Evolutionary conservation across 2,113 vertebrate genomes (phyloP).

Genomic region (Sturnira hondurensis): DNA sequence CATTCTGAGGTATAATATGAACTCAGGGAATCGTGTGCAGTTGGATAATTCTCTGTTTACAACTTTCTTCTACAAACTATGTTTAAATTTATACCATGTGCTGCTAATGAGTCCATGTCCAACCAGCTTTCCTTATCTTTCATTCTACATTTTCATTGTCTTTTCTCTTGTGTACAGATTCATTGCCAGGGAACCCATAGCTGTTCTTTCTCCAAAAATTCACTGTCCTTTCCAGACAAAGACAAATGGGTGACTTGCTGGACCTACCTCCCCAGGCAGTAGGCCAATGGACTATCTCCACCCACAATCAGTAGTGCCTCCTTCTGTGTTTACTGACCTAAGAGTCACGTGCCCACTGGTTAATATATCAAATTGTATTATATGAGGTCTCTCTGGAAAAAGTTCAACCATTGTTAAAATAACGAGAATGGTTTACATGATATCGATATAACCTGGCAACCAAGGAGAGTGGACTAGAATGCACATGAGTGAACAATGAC

Average conservation of each 20-base stretch:
- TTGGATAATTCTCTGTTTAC: background rate
- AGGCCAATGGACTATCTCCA: background rate
- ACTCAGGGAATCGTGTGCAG: background rate
- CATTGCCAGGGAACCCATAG: background rate
- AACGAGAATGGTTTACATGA: too few species aligned
- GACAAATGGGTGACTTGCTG: background rate
- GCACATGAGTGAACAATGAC: too few species aligned
- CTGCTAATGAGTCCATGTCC: background rate
- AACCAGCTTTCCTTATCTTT: background rate
- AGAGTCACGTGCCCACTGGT: background rate
- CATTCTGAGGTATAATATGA: background rate
- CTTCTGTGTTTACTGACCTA: background rate
- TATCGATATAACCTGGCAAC: too few species aligned
- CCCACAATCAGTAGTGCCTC: background rate
- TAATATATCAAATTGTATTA: background rate
- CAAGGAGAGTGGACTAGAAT: too few species aligned
- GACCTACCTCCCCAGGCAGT: background rate
- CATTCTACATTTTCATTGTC: background rate
- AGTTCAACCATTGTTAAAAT: too few species aligned
- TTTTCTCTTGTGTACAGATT: background rate
- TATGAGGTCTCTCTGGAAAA: too few species aligned
- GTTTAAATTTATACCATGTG: background rate
- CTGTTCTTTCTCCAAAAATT: background rate
- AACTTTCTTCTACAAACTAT: background rate
- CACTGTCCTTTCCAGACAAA: background rate